These are phyloP conservation scores for Stegodyphus mimosarum DNA, from an alignment of 1,140 invertebrate species.

Conservation along the genomic window DNA sequence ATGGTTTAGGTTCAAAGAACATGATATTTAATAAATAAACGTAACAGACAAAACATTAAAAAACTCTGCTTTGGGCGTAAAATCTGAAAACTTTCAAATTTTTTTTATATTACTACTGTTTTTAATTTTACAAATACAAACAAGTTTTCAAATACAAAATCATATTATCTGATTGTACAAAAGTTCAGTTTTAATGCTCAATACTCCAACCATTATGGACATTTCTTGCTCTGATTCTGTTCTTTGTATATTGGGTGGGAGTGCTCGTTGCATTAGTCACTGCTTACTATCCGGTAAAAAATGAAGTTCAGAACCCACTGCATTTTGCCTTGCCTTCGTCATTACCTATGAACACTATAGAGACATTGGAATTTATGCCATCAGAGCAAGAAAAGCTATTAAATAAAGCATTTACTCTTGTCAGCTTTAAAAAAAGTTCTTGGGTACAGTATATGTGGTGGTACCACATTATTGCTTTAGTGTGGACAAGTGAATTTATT, in stretches of 20 bases:
- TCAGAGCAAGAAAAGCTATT: slow-evolving; percentile 12
- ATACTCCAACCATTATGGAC: slow-evolving; percentile 90
- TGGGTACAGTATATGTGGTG: slow-evolving; percentile 69
- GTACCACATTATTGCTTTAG: slow-evolving; percentile 75
- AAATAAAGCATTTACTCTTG: slow-evolving; percentile 56
- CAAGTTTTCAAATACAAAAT: no score
- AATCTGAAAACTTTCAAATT: no score
- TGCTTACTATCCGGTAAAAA: slow-evolving; percentile 65
- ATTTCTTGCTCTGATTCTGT: slow-evolving; percentile 80
- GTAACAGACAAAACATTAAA: no score
- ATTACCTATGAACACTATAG: background rate
- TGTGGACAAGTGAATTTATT: slow-evolving; percentile 81
- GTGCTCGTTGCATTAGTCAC: slow-evolving; percentile 80
- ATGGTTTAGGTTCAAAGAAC: no score
- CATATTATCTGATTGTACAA: no score
- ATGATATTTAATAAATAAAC: no score
- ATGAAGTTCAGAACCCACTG: slow-evolving; percentile 37
- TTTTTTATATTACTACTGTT: no score
- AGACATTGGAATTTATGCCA: background rate
- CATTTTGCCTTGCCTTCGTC: background rate
- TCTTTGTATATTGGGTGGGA: slow-evolving; percentile 86
- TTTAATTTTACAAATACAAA: no score
- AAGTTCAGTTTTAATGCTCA: no score
- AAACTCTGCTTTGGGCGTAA: no score
- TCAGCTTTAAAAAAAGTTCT: slow-evolving; percentile 65